Evolutionary conservation across 2,797 vertebrate genomes (phyloP).

Genomic region (Labeo calbasu): DNA sequence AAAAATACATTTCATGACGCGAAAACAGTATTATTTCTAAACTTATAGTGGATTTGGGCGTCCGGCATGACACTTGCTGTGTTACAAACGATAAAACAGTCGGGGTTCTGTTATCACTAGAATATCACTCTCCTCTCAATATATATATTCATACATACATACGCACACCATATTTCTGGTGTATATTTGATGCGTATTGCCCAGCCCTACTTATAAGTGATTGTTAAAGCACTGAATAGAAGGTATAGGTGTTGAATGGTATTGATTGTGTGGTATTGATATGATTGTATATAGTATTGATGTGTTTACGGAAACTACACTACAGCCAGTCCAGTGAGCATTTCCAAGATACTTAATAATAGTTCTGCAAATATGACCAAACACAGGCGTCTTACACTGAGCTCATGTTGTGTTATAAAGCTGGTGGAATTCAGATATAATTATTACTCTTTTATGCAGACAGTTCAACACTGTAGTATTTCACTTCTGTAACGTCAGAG

Average conservation of each 20-base stretch:
- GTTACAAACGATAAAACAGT: too few species aligned
- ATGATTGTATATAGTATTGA: conserved; percentile 24
- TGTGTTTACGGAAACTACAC: conserved; percentile 34
- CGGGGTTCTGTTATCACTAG: too few species aligned
- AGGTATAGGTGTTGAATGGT: background rate
- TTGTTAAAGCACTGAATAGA: background rate
- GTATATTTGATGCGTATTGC: background rate
- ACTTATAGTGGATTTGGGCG: too few species aligned
- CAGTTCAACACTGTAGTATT: conserved; percentile 26
- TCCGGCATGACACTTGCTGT: too few species aligned
- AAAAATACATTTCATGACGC: too few species aligned
- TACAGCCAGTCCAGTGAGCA: conserved; percentile 41
- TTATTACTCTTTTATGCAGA: background rate
- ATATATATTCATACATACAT: too few species aligned
- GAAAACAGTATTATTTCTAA: too few species aligned
- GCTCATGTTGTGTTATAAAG: background rate
- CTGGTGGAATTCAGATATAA: background rate
- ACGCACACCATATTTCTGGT: background rate
- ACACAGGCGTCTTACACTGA: conserved; percentile 1
- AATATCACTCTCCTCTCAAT: too few species aligned
- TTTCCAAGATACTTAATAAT: background rate
- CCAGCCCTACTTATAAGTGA: conserved; percentile 1
- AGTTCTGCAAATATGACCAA: conserved; percentile 17
- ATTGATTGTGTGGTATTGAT: background rate
- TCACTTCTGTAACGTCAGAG: conserved; percentile 18